phyloP scores from a whole-genome alignment of 2,113 vertebrate species.

The Bubo scandiacus region DNA sequence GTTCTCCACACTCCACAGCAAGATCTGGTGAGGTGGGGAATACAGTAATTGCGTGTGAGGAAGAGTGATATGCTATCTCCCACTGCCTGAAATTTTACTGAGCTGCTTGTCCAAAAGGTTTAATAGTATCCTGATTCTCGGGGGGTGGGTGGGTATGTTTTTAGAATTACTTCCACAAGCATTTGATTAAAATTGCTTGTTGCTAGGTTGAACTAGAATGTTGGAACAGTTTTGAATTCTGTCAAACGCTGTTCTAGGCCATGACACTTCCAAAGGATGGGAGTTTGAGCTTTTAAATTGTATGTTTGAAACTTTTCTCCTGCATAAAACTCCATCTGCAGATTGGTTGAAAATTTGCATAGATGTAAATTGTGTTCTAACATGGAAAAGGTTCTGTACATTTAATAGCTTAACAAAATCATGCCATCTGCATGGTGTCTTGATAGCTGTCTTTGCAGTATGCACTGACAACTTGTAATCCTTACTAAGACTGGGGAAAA shows the following conservation, averaged over 20 bases:
- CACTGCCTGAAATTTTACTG: not conserved
- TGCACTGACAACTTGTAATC: not conserved
- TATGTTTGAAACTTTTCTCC: not conserved
- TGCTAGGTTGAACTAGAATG: not conserved
- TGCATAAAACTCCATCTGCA: not conserved
- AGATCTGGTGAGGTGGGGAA: not conserved
- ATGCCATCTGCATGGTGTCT: not conserved
- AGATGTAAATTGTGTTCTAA: not conserved
- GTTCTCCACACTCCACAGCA: not conserved
- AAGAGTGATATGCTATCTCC: fast-evolving
- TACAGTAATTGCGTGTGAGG: not conserved
- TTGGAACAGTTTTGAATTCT: not conserved
- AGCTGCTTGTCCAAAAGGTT: not conserved
- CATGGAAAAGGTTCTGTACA: not conserved
- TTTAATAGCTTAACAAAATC: not conserved
- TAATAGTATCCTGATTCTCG: not conserved
- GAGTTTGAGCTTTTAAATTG: not conserved
- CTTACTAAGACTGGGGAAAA: not conserved
- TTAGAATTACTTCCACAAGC: not conserved
- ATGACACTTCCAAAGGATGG: not conserved
- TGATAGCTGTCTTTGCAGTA: not conserved
- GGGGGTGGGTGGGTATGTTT: not conserved
- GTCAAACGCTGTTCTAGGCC: not conserved
- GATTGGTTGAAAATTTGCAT: not conserved
- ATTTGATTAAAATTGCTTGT: not conserved